Evolutionary conservation across 2,113 vertebrate genomes (phyloP), one percentile per base, ranked within the genome.

Genomic region (Marcusenius ussheri): DNA sequence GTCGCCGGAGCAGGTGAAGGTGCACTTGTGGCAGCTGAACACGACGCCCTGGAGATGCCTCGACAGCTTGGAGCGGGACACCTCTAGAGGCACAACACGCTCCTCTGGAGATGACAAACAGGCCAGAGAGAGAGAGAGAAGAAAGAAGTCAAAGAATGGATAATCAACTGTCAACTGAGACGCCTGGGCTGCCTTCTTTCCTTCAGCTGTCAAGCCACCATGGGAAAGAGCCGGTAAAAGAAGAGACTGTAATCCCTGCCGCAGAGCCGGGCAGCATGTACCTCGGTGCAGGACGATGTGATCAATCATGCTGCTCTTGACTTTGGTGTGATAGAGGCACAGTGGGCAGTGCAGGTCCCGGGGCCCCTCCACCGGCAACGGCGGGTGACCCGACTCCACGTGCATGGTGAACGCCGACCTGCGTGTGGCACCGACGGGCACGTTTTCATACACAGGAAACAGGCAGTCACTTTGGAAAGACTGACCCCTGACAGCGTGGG

Each of bases 311-410:
- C 97, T 99, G 95, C 97, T 97, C 93, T 99, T 99, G 94, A 98
- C 97, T 97, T 98, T 98, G 96, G 97, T 99, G 96, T 99, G 98
- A 93, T 99, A 99, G 90, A 99, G 98, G 94, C 98, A 99, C 92
- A 99, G 97, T 66, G 98, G 98, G 93, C 98, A 99, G 91, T 96
- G 98, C 56, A 99, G 97, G 90, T 99, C 98, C 96, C 97, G 98
- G 90, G 96, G 96, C 88, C 96, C 94, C 94, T 98, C 97, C 88
- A 97, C 97, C 0, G 96, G 95, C 89, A 93, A 93, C 2, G 95
- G 95, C 0, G 97, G 96, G 93, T 99, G 98, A 21, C 98, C 98
- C 1, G 97, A 97, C 94, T 99, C 98, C 95, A 98, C 97, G 3
- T 99, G 98, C 96, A 98, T 96, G 93, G 97, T 98, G 95, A 99